A percentile compares a stretch with the other conserved stretches of the same genome.
These are phyloP conservation scores for Pseudorectes ferrugineus DNA, from an alignment of 2,113 vertebrate species.

Conservation along the genomic window DNA sequence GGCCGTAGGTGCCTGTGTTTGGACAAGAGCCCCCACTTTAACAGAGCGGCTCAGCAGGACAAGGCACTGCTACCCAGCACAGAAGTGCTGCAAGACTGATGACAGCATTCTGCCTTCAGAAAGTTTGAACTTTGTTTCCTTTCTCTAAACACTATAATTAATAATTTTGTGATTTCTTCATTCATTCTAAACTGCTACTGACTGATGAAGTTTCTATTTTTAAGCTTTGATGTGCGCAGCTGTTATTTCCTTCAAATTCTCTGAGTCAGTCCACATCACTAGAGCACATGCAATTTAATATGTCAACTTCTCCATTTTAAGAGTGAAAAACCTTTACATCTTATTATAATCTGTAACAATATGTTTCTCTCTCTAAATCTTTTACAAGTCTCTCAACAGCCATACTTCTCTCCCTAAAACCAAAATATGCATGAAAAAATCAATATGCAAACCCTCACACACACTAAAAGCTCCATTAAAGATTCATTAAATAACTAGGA, in stretches of 20 bases:
- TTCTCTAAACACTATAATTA: constrained; percentile 3
- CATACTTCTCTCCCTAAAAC: neutral
- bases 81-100: fast-evolving
- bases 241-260: constrained; percentile 37
- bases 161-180: constrained; percentile 9
- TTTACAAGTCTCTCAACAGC: neutral
- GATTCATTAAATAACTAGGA: constrained; percentile 5
- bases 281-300: neutral
- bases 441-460: neutral
- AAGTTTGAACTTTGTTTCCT: neutral
- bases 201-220: constrained; percentile 45
- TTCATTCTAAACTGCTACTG: constrained; percentile 20
- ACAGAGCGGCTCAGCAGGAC: neutral
- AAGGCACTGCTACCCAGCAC: neutral
- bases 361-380: neutral
- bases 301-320: neutral
- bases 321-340: neutral
- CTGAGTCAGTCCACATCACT: constrained; percentile 17
- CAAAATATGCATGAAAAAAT: neutral
- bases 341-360: neutral
- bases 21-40: neutral
- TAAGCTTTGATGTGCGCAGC: constrained; percentile 21
- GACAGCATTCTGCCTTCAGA: neutral
- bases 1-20: neutral
- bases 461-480: neutral